Conservation (phyloP, 2,888 invertebrate genomes). For the Malthinus flaveolus region DNA sequence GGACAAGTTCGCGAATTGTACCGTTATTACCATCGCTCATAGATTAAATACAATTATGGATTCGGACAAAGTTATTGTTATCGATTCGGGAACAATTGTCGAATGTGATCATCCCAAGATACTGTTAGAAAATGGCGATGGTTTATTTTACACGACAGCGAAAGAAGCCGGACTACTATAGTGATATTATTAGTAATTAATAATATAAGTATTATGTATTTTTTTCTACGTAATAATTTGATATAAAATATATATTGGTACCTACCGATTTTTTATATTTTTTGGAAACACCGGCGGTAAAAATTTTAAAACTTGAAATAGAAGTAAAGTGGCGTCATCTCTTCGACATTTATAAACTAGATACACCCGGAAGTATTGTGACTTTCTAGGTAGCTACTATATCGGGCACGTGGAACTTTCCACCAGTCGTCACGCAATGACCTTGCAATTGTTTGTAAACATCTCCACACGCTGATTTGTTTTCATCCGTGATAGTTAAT, state of each 20-base stretch:
- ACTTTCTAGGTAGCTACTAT: conserved; percentile 9
- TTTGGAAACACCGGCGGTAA: too few species aligned
- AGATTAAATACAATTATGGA: conserved; percentile 82
- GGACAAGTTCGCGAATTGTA: conserved; percentile 70
- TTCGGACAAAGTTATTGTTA: conserved; percentile 76
- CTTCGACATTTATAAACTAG: too few species aligned
- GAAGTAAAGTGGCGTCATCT: too few species aligned
- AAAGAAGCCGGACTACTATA: conserved; percentile 69
- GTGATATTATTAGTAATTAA: background rate
- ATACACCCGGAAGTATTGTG: background rate
- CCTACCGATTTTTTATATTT: too few species aligned
- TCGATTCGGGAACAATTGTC: conserved; percentile 72
- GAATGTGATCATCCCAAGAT: conserved; percentile 76
- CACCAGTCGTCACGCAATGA: conserved; percentile 58
- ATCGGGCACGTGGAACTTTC: conserved; percentile 25
- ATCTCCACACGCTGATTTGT: conserved; percentile 63
- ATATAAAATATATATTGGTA: too few species aligned
- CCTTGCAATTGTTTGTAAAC: conserved; percentile 79
- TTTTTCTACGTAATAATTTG: background rate
- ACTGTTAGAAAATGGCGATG: conserved; percentile 61
- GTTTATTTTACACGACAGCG: conserved; percentile 67
- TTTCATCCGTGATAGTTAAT: conserved; percentile 33
- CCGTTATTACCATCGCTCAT: conserved; percentile 81
- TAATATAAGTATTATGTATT: background rate
- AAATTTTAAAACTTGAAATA: too few species aligned